phyloP scores from a whole-genome alignment of 2,113 vertebrate genomes.

The Catagonus wagneri region DNA sequence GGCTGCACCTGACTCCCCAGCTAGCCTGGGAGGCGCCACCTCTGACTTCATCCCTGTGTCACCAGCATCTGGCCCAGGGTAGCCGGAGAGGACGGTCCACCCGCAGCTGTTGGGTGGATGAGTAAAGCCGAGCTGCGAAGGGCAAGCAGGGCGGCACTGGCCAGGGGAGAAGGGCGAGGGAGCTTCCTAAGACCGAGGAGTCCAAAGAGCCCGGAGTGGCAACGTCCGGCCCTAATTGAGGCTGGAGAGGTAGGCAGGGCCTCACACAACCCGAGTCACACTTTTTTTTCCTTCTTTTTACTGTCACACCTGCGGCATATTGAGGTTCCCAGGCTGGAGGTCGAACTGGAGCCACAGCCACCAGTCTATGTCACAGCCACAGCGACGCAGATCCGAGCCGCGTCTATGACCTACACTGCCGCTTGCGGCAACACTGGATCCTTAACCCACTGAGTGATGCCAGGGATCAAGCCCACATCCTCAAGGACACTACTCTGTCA shows the following conservation, averaged over 20 bases:
- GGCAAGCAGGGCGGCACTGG: too few relatives aligned
- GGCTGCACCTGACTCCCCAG: not conserved
- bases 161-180: not conserved
- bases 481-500: too few relatives aligned
- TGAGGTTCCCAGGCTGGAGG: too few relatives aligned
- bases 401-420: too few relatives aligned
- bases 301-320: too few relatives aligned
- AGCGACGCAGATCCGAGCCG: too few relatives aligned
- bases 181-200: not conserved
- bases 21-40: not conserved
- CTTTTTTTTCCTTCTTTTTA: not conserved
- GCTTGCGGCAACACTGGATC: too few relatives aligned
- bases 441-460: too few relatives aligned
- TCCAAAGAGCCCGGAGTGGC: not conserved
- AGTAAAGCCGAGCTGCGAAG: not conserved
- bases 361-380: too few relatives aligned
- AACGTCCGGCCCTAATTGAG: not conserved
- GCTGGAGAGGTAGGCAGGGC: not conserved
- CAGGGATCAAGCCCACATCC: too few relatives aligned
- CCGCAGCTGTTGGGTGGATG: not conserved
- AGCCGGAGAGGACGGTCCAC: not conserved
- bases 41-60: too few relatives aligned
- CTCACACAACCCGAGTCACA: not conserved
- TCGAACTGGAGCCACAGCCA: too few relatives aligned
- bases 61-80: not conserved